phyloP scores from a whole-genome alignment of 2,797 vertebrate genomes.

The Liasis olivaceus region DNA sequence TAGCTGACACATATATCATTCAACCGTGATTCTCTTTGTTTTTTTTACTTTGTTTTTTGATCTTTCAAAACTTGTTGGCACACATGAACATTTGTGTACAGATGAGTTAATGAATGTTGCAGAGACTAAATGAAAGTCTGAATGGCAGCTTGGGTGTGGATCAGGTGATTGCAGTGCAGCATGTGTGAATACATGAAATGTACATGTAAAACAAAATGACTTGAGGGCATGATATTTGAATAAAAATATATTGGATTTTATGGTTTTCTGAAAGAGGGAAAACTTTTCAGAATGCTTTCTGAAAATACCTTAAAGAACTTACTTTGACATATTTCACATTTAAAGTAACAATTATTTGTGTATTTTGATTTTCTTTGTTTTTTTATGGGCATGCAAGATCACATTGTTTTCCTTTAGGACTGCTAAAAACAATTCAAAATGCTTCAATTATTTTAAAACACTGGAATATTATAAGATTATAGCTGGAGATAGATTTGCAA shows the following conservation, averaged over 20 bases:
- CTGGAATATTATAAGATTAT: not conserved
- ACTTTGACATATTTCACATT: slow-evolving; percentile 55
- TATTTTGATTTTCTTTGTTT: slow-evolving; percentile 21
- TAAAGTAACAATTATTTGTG: slow-evolving; percentile 22
- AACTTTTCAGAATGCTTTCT: slow-evolving; percentile 51
- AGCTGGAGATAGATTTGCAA: not conserved
- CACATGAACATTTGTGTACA: slow-evolving; percentile 87
- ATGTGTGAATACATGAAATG: slow-evolving; percentile 81
- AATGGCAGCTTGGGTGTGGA: slow-evolving; percentile 87
- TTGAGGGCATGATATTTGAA: slow-evolving; percentile 68
- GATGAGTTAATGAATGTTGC: slow-evolving; percentile 83
- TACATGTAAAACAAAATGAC: slow-evolving; percentile 81
- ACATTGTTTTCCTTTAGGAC: not conserved
- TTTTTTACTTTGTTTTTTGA: slow-evolving; percentile 64
- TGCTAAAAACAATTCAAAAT: not conserved
- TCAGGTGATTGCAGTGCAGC: slow-evolving; percentile 91
- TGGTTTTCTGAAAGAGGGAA: slow-evolving; percentile 54
- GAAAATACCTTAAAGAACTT: not conserved
- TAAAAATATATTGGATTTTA: slow-evolving; percentile 65
- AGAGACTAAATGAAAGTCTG: slow-evolving; percentile 94
- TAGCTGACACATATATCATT: slow-evolving; percentile 51
- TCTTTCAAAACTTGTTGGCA: slow-evolving; percentile 89
- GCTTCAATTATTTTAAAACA: not conserved
- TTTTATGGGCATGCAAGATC: not conserved
- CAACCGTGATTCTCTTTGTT: slow-evolving; percentile 49